These are phyloP conservation scores for Mystacornis crossleyi DNA, from an alignment of 2,113 vertebrate species.

Conservation along the genomic window DNA sequence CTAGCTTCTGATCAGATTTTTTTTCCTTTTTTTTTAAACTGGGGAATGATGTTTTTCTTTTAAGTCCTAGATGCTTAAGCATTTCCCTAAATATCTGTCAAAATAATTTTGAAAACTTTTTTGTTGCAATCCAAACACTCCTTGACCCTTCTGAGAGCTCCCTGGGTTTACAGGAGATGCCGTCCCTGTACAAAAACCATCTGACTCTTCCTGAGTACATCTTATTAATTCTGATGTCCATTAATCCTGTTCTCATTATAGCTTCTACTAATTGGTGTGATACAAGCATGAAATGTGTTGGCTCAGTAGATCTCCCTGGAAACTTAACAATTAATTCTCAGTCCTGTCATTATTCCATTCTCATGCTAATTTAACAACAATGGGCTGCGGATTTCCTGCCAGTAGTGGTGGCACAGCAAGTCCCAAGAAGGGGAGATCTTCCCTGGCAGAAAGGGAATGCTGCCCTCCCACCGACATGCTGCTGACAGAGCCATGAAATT, in stretches of 20 bases:
- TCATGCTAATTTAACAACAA: background rate
- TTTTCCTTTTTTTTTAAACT: background rate
- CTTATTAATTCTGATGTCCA: background rate
- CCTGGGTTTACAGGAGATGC: background rate
- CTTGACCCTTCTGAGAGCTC: background rate
- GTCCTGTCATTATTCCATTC: background rate
- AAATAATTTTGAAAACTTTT: background rate
- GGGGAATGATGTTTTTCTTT: fast-evolving
- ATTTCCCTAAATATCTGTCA: background rate
- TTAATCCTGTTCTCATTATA: background rate
- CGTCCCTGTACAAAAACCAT: background rate
- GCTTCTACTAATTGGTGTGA: background rate
- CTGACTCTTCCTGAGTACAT: background rate
- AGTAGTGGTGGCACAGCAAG: background rate
- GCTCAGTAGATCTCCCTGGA: background rate
- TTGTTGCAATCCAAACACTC: background rate
- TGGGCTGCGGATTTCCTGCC: background rate
- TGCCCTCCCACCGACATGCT: background rate
- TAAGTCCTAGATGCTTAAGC: background rate
- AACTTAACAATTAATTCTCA: background rate
- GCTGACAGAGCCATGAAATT: background rate
- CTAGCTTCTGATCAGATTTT: background rate
- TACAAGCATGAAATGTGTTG: background rate
- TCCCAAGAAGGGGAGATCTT: background rate
- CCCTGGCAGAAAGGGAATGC: background rate